Evolutionary conservation across 37 sponge, comb jelly and placozoan genomes (phyloP).

Genomic region (Eunapius fragilis): DNA sequence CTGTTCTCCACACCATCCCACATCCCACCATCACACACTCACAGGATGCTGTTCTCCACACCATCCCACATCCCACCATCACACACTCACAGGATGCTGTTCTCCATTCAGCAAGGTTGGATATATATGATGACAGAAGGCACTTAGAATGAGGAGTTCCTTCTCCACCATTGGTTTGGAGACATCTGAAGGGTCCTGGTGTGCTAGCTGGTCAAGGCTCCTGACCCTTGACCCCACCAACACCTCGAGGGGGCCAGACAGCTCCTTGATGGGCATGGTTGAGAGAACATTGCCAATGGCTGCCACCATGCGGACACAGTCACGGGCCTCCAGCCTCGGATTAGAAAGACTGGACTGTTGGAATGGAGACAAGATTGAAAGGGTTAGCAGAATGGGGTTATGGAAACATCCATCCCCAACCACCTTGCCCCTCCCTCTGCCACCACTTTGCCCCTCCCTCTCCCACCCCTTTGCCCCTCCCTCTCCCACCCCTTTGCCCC

Average conservation of each 20-base stretch:
- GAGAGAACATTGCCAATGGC: slow-evolving; percentile 73
- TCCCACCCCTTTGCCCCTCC: no score
- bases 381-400: no score
- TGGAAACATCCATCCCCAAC: no score
- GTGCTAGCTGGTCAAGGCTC: slow-evolving; percentile 8
- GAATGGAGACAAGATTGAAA: no score
- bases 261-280: slow-evolving; percentile 19
- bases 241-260: slow-evolving; percentile 29
- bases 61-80: no score
- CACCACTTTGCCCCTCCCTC: no score
- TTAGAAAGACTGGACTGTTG: slow-evolving; percentile 39
- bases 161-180: slow-evolving; percentile 45
- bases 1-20: no score
- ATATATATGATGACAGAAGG: slow-evolving; percentile 58
- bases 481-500: no score
- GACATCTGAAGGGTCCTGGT: slow-evolving; percentile 9
- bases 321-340: slow-evolving; percentile 16
- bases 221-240: slow-evolving; percentile 25
- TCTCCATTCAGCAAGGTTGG: slow-evolving; percentile 52
- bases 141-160: slow-evolving; percentile 41
- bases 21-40: background rate
- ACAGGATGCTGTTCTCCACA: no score
- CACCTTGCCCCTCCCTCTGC: no score
- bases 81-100: slow-evolving; percentile 64
- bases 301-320: slow-evolving; percentile 47